Conservation (phyloP, 2,888 invertebrate species). For the Ichneumoninae sp. region DNA sequence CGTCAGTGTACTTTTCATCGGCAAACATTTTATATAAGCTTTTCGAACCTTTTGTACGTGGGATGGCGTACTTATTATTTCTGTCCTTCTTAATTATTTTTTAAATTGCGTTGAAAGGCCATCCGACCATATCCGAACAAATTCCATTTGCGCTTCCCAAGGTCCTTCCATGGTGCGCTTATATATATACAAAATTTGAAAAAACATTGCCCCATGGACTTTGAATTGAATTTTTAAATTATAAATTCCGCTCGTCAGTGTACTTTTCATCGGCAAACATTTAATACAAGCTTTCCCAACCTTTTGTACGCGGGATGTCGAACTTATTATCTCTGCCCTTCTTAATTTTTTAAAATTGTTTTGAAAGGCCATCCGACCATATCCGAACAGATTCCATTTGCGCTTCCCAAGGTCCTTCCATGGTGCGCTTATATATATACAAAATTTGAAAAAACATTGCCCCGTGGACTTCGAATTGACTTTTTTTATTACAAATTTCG, state of each 20-base stretch:
- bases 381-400: conserved; percentile 55
- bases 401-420: conserved; percentile 4
- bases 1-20: neutral
- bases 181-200: too few relatives aligned
- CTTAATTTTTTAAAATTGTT: too few relatives aligned
- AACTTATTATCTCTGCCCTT: too few relatives aligned
- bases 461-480: neutral
- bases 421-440: neutral
- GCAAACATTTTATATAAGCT: neutral
- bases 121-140: neutral
- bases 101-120: neutral
- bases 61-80: neutral
- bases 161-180: too few relatives aligned
- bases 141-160: too few relatives aligned
- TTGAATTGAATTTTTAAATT: too few relatives aligned
- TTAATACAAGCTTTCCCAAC: too few relatives aligned
- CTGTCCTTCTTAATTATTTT: neutral
- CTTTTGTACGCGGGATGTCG: too few relatives aligned
- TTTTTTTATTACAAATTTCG: neutral
- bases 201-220: too few relatives aligned
- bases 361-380: conserved; percentile 46
- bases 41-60: neutral
- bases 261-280: too few relatives aligned
- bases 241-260: too few relatives aligned
- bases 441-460: neutral